These are phyloP conservation scores for Calliphora vomitoria DNA, from an alignment of 2,888 invertebrate species.

Conservation along the genomic window DNA sequence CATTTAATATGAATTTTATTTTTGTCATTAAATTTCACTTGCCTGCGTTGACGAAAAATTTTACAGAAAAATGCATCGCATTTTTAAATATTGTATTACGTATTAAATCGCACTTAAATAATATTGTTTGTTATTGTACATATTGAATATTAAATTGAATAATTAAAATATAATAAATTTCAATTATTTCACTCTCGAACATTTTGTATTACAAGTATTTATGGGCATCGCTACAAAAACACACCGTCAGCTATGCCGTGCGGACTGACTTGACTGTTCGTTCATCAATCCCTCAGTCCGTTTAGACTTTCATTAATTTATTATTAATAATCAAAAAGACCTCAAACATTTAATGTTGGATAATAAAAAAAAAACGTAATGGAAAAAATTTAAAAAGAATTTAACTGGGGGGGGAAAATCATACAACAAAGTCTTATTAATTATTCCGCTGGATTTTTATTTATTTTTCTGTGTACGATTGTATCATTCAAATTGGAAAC, in stretches of 20 bases:
- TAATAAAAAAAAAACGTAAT: background rate
- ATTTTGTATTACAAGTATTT: background rate
- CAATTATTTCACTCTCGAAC: background rate
- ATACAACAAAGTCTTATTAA: slow-evolving; percentile 7
- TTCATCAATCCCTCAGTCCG: background rate
- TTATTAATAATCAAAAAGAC: slow-evolving; percentile 50
- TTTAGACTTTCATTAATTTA: slow-evolving; percentile 21
- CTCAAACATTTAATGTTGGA: slow-evolving; percentile 31
- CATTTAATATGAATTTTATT: background rate
- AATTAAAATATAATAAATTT: slow-evolving; percentile 19
- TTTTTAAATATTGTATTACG: slow-evolving; percentile 1
- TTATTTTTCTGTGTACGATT: background rate
- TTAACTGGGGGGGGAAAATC: background rate
- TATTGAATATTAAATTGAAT: background rate
- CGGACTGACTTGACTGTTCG: too few relatives aligned
- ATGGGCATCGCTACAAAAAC: too few relatives aligned
- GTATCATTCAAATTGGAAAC: slow-evolving; percentile 27
- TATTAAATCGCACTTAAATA: background rate
- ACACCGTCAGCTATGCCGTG: background rate
- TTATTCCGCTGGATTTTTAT: slow-evolving; percentile 9
- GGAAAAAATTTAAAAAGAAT: background rate
- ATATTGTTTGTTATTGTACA: background rate
- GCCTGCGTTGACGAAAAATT: background rate
- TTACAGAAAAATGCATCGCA: background rate
- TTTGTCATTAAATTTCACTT: background rate